A percentile compares a stretch with the other conserved stretches of the same genome.
Evolutionary conservation across 2,888 invertebrate species (phyloP).

Genomic region (Amphiduros pacificus): DNA sequence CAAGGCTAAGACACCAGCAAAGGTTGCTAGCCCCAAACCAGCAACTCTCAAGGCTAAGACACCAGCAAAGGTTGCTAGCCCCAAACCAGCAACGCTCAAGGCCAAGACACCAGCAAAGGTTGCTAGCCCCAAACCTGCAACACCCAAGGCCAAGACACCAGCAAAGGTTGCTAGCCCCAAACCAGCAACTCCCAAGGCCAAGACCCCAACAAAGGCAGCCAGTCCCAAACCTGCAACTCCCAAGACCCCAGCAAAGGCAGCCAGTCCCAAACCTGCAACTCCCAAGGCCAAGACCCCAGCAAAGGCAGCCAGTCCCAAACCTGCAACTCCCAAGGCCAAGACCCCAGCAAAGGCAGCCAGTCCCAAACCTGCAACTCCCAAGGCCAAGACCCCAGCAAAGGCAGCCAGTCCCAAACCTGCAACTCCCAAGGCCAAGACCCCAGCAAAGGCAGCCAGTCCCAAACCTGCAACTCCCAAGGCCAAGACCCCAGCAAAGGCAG

Average conservation of each 20-base stretch:
- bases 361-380: constrained; percentile 1
- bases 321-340: constrained; percentile 4
- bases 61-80: constrained; percentile 7
- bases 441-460: neutral
- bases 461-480: constrained; percentile 3
- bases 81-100: neutral
- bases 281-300: constrained; percentile 7
- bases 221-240: constrained; percentile 14
- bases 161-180: neutral
- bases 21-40: neutral
- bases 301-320: constrained; percentile 24
- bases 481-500: constrained; percentile 7
- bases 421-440: constrained; percentile 22
- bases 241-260: constrained; percentile 13
- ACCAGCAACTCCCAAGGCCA: neutral
- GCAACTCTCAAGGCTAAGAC: neutral
- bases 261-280: constrained; percentile 17
- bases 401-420: constrained; percentile 7
- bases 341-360: neutral
- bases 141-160: neutral
- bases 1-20: constrained; percentile 4
- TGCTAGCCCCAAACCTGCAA: neutral
- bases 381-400: neutral
- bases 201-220: constrained; percentile 4
- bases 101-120: neutral